Conservation (phyloP, 2,888 invertebrate genomes). For the Latheticus oryzae region DNA sequence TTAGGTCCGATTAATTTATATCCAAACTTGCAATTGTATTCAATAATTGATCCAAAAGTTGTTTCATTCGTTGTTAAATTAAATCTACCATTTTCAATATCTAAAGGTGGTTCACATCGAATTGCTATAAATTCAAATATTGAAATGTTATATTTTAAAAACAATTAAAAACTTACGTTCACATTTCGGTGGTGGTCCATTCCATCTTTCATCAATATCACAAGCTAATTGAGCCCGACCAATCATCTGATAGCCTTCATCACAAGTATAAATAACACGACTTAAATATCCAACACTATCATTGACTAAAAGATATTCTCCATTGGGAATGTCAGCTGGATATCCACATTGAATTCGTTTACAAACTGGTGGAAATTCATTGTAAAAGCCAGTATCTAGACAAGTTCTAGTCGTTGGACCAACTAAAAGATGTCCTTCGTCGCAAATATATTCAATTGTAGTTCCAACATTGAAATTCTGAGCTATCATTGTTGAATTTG, state of each 20-base stretch:
- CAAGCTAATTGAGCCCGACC: slow-evolving; percentile 87
- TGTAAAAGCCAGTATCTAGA: slow-evolving; percentile 91
- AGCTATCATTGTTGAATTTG: slow-evolving; percentile 88
- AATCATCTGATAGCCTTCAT: slow-evolving; percentile 86
- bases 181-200: slow-evolving; percentile 91
- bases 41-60: slow-evolving; percentile 78
- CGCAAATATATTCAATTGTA: slow-evolving; percentile 85
- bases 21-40: slow-evolving; percentile 80
- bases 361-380: slow-evolving; percentile 93
- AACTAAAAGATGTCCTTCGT: slow-evolving; percentile 86
- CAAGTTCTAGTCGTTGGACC: slow-evolving; percentile 88
- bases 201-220: slow-evolving; percentile 93
- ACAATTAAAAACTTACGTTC: slow-evolving; percentile 71
- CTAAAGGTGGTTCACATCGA: slow-evolving; percentile 77
- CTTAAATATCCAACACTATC: slow-evolving; percentile 89
- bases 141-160: not conserved
- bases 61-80: slow-evolving; percentile 71
- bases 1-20: slow-evolving; percentile 76
- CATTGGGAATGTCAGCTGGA: slow-evolving; percentile 87
- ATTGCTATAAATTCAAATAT: slow-evolving; percentile 69
- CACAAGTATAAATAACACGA: slow-evolving; percentile 85
- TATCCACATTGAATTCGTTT: slow-evolving; percentile 92
- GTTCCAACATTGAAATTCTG: slow-evolving; percentile 85
- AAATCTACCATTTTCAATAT: slow-evolving; percentile 73
- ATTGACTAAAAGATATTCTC: slow-evolving; percentile 83